These are phyloP conservation scores for Pecten maximus DNA, from an alignment of 2,888 invertebrate genomes.

Conservation along the genomic window DNA sequence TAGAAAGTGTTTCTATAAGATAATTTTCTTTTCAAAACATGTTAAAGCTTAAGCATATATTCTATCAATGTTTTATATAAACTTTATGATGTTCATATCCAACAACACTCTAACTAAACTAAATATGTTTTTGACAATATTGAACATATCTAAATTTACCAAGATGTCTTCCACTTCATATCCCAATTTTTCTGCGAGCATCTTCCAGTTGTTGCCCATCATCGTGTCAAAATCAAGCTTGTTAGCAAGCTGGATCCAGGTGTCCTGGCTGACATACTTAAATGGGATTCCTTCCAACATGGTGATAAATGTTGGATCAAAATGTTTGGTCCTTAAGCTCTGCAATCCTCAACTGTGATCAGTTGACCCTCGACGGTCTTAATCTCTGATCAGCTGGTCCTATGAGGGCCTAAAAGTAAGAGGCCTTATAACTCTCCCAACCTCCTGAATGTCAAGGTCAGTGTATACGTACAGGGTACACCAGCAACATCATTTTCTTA, in stretches of 20 bases:
- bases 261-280: constrained; percentile 52
- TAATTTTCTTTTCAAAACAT: no score
- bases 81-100: no score
- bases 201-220: constrained; percentile 73
- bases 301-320: background rate
- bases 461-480: background rate
- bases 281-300: constrained; percentile 65
- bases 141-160: constrained; percentile 59
- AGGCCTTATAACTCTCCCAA: background rate
- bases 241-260: constrained; percentile 63
- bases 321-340: no score
- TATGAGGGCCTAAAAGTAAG: background rate
- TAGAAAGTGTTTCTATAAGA: no score
- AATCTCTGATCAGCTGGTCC: background rate
- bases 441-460: background rate
- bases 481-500: background rate
- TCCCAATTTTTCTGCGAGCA: constrained; percentile 74
- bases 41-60: no score
- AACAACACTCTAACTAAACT: background rate
- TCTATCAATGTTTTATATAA: no score
- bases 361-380: background rate
- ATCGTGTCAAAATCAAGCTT: constrained; percentile 68
- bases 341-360: background rate
- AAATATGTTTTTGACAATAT: background rate
- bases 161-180: constrained; percentile 66